phyloP scores from a whole-genome alignment of 2,888 invertebrate genomes.

The Hirtodrosophila alboralis region DNA sequence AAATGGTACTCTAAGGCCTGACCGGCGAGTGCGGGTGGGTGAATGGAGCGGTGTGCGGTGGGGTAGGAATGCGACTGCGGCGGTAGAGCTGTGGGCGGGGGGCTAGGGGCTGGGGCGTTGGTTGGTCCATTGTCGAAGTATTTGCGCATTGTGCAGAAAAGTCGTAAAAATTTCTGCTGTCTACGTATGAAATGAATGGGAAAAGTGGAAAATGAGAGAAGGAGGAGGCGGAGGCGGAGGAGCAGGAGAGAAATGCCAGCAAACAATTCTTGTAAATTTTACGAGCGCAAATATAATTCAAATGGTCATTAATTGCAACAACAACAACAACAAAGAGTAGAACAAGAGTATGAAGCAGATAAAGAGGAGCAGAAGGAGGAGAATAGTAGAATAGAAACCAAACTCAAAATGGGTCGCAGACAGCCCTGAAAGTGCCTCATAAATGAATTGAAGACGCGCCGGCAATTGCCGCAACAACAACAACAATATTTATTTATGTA shows the following conservation, averaged over 20 bases:
- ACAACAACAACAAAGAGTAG: slow-evolving; percentile 45
- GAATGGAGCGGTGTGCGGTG: not conserved
- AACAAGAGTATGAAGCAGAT: not conserved
- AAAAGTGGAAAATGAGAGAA: slow-evolving; percentile 34
- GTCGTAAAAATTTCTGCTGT: slow-evolving; percentile 78
- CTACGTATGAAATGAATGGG: slow-evolving; percentile 64
- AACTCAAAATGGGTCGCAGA: slow-evolving; percentile 70
- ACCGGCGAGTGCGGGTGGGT: slow-evolving; percentile 29
- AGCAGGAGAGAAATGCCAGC: slow-evolving; percentile 43
- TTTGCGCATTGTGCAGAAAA: slow-evolving; percentile 78
- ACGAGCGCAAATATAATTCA: slow-evolving; percentile 82
- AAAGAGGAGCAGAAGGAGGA: not conserved
- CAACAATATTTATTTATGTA: slow-evolving; percentile 1
- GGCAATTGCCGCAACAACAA: slow-evolving; percentile 30
- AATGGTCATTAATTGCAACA: slow-evolving; percentile 81
- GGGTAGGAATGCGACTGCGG: slow-evolving; percentile 19
- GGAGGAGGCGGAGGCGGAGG: slow-evolving; percentile 2
- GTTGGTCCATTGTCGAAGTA: slow-evolving; percentile 73
- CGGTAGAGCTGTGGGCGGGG: no score
- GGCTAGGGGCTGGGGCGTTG: slow-evolving; percentile 48
- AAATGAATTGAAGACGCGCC: slow-evolving; percentile 72
- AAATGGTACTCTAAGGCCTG: slow-evolving; percentile 28
- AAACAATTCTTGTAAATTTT: slow-evolving; percentile 82
- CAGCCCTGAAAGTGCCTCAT: slow-evolving; percentile 69
- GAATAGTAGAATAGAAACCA: slow-evolving; percentile 37